Base-by-base conservation (phyloP, 2,797 vertebrate species). In the Agapornis canus region DNA sequence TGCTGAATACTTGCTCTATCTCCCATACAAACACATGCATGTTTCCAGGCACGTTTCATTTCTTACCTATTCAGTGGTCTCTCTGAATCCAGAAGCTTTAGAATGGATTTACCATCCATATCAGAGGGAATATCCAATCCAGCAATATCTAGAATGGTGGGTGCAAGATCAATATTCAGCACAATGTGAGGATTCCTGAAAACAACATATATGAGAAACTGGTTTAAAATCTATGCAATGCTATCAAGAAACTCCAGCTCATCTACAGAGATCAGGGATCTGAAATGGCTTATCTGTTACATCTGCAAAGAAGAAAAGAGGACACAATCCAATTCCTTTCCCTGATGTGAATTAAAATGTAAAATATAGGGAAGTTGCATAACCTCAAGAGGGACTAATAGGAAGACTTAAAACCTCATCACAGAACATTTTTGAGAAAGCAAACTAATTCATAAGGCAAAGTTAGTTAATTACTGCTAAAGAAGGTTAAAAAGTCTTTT, bases 31-130 rank as follows among this genome's bases (percentile, higher is more conserved):
- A 79, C 51, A 60, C 19, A 37, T 17, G 20, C 22, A 37, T 2
- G 6, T 43, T 79, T 61, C 59, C 39, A 65, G 0, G 3, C 14
- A 61, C 10, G 8, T 42, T 94, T 84, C 14, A 32, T 68, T 69
- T 86, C 96, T 98, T 94, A 99, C 99, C 99, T 98, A 95, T 99
- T 99, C 40, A 97, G 98, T 0, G 98, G 98, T 86, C 97, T 98
- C 81, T 99, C 99, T 1, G 98, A 98, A 95, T 99, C 99, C 93
- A 99, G 97, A 52, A 99, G 97, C 60, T 98, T 98, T 52, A 99
- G 97, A 89, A 99, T 98, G 5, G 99, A 99, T 95, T 99, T 99
- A 63, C 99, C 99, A 16, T 99, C 99, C 99, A 99, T 99, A 86
- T 99, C 99, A 12, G 98, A 87, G 0, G 99, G 99, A 79, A 99